These are phyloP conservation scores for Carterocephalus palaemon DNA, from an alignment of 2,888 invertebrate genomes.

Conservation along the genomic window DNA sequence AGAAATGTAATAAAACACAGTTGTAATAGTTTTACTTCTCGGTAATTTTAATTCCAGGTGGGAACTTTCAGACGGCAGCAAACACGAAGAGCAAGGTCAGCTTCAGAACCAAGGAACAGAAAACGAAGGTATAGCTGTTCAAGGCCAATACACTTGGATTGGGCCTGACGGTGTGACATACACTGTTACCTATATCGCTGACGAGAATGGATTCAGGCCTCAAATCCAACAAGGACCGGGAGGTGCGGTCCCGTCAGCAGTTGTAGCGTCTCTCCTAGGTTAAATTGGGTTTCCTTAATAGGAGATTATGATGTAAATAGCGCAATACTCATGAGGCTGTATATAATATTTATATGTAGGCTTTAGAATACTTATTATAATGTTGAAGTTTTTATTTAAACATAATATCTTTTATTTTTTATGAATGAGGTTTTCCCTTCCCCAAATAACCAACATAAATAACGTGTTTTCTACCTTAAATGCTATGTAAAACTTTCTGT, in stretches of 20 bases:
- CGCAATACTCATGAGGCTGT: conserved; percentile 41
- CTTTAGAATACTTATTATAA: conserved; percentile 34
- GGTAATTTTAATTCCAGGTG: conserved; percentile 48
- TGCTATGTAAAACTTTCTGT: no score
- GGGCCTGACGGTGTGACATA: conserved; percentile 79
- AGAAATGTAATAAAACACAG: conserved; percentile 1
- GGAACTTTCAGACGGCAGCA: conserved; percentile 78
- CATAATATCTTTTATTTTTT: not conserved
- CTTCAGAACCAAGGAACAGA: conserved; percentile 78
- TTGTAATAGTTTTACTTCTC: not conserved
- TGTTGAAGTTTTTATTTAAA: conserved; percentile 10
- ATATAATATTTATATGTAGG: conserved; percentile 74
- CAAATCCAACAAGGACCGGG: conserved; percentile 65
- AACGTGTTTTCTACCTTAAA: no score
- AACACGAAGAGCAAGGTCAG: conserved; percentile 76
- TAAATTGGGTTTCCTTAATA: conserved; percentile 36
- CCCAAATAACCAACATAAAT: no score
- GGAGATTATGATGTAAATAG: conserved; percentile 33
- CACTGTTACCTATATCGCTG: conserved; percentile 79
- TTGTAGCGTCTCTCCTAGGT: conserved; percentile 60
- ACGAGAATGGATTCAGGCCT: conserved; percentile 74
- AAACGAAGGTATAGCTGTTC: conserved; percentile 76
- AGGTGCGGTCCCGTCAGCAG: conserved; percentile 55
- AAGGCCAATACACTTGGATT: conserved; percentile 76
- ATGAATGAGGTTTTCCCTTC: no score